Conservation (phyloP, 1,140 invertebrate genomes). For the Aethina tumida region DNA sequence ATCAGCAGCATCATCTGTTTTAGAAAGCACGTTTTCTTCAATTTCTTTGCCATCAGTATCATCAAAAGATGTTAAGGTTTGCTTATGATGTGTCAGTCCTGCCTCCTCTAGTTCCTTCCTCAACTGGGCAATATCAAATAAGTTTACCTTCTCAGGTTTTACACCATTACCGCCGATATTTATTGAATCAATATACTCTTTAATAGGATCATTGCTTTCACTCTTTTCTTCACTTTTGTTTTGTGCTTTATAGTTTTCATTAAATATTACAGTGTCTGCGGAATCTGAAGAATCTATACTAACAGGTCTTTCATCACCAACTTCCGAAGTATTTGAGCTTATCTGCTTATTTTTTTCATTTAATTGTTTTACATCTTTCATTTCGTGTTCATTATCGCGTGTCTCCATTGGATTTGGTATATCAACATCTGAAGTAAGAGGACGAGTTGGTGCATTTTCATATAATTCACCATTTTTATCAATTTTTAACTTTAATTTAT, state of each 20-base stretch:
- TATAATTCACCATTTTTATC: background rate
- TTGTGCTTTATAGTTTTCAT: constrained; percentile 7
- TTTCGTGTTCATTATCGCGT: too few species aligned
- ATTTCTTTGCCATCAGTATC: constrained; percentile 6
- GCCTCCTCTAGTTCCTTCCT: constrained; percentile 14
- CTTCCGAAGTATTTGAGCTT: too few species aligned
- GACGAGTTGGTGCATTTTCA: background rate
- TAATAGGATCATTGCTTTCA: constrained; percentile 6
- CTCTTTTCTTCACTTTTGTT: background rate
- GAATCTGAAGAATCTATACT: constrained; percentile 24
- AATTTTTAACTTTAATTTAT: background rate
- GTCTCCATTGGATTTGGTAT: too few species aligned
- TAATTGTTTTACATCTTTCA: constrained; percentile 1
- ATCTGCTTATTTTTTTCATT: constrained; percentile 3
- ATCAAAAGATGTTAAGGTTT: constrained; percentile 11
- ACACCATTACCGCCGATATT: constrained; percentile 17
- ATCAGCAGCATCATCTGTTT: too few species aligned
- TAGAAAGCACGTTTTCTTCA: too few species aligned
- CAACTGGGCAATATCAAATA: constrained; percentile 14
- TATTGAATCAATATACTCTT: constrained; percentile 15
- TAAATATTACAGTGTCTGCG: constrained; percentile 19
- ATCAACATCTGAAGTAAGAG: too few species aligned
- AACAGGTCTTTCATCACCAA: constrained; percentile 7
- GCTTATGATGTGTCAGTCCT: background rate
- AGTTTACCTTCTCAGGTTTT: background rate